phyloP scores from a whole-genome alignment of 2,888 invertebrate species.

The Synanthedon andrenaeformis region DNA sequence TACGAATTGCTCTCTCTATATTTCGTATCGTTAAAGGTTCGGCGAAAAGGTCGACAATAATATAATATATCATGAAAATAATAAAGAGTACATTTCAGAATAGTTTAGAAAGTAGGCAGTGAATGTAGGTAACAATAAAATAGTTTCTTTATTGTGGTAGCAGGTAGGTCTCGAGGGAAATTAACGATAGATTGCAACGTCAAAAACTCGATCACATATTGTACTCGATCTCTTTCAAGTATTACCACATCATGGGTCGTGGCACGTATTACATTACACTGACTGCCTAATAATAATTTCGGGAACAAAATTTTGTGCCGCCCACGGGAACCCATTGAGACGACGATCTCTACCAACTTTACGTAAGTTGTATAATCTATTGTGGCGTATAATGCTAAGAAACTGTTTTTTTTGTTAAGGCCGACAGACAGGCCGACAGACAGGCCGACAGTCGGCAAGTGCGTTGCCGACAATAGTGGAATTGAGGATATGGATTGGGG shows the following conservation, averaged over 20 bases:
- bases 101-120: slow-evolving; percentile 5
- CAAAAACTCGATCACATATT: slow-evolving; percentile 62
- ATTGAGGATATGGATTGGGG: no score
- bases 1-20: not conserved
- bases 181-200: slow-evolving; percentile 61
- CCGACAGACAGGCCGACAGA: no score
- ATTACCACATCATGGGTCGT: slow-evolving; percentile 25
- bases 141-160: slow-evolving; percentile 58
- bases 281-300: slow-evolving; percentile 11
- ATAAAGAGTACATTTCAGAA: not conserved
- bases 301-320: not conserved
- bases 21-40: not conserved
- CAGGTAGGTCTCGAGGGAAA: slow-evolving; percentile 59
- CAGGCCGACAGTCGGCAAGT: no score
- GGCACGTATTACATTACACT: slow-evolving; percentile 36
- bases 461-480: no score
- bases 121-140: slow-evolving; percentile 46
- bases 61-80: not conserved
- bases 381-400: no score
- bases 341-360: no score
- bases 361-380: no score
- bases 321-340: no score
- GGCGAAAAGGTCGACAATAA: not conserved
- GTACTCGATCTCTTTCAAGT: slow-evolving; percentile 43
- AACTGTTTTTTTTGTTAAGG: no score